A percentile compares a stretch with the other conserved stretches of the same genome.
Conservation (phyloP, 2,113 vertebrate species). For the Dunckerocampus dactyliophorus region DNA sequence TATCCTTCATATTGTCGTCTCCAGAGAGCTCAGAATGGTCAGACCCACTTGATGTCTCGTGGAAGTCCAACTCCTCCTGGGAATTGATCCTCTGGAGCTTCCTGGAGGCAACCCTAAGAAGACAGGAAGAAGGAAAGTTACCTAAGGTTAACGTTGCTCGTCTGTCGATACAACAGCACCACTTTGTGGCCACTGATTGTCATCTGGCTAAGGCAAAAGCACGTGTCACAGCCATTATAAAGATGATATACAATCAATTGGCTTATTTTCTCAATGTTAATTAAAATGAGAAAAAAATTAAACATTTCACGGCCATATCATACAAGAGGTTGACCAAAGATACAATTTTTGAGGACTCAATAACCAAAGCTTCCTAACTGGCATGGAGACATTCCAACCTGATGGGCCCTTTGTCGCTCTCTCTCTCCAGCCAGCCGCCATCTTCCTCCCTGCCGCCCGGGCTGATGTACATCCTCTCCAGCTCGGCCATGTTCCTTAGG, state of each 20-base stretch:
- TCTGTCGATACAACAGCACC: background rate
- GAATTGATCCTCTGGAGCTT: conserved; percentile 71
- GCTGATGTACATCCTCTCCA: conserved; percentile 80
- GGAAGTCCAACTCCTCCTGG: conserved; percentile 72
- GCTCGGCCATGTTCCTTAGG: conserved; percentile 78
- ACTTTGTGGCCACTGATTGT: background rate
- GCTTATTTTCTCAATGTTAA: no score
- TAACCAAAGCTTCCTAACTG: no score
- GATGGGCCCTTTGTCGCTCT: conserved; percentile 1
- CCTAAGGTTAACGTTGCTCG: no score
- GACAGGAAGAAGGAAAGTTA: background rate
- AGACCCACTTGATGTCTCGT: conserved; percentile 59
- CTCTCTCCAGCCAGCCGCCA: conserved; percentile 2
- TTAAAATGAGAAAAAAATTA: no score
- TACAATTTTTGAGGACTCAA: no score
- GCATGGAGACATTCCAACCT: conserved; percentile 27
- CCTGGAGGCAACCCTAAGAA: conserved; percentile 11
- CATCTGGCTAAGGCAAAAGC: no score
- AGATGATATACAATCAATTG: no score
- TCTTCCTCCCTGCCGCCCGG: conserved; percentile 56
- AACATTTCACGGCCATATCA: no score
- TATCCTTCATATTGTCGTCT: conserved; percentile 47
- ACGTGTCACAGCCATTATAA: no score
- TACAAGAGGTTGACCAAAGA: no score
- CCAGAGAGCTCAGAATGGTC: conserved; percentile 59